Percentiles rank a stretch among this genome's conserved stretches.
phyloP scores from a whole-genome alignment of 2,113 vertebrate species.

The Cyanoderma ruficeps region DNA sequence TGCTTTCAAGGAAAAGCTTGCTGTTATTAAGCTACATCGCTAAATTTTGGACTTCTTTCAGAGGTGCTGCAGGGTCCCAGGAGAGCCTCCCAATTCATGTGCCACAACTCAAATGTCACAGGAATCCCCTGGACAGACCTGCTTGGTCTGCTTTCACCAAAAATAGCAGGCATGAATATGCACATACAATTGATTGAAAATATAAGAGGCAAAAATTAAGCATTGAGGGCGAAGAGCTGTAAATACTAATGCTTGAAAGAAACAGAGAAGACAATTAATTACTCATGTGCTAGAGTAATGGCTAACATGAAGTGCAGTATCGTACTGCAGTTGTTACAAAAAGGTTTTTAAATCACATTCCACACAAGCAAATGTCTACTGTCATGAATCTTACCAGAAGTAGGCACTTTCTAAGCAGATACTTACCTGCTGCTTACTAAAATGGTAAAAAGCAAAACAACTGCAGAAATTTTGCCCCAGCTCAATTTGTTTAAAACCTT shows the following conservation, averaged over 20 bases:
- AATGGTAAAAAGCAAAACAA: not conserved
- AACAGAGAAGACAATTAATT: not conserved
- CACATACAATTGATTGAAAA: not conserved
- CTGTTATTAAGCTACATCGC: not conserved
- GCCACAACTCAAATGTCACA: not conserved
- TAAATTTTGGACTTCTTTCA: not conserved
- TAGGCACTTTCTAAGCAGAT: not conserved
- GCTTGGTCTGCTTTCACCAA: not conserved
- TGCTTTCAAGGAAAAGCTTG: not conserved
- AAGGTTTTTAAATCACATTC: not conserved
- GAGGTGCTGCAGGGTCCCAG: not conserved
- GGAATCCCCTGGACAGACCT: not conserved
- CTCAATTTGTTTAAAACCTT: not conserved
- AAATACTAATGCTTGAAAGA: not conserved
- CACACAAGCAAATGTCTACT: not conserved
- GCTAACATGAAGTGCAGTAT: not conserved
- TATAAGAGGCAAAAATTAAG: not conserved
- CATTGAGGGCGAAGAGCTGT: not conserved
- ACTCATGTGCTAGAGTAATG: not conserved
- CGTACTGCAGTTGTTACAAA: not conserved
- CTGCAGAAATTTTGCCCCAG: not conserved
- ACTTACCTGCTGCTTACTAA: not conserved
- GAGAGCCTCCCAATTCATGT: not conserved
- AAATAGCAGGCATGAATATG: not conserved
- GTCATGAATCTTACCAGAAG: not conserved